phyloP scores from a whole-genome alignment of 53 echinoderm and acorn worm genomes.

The Pentamera pediparva region DNA sequence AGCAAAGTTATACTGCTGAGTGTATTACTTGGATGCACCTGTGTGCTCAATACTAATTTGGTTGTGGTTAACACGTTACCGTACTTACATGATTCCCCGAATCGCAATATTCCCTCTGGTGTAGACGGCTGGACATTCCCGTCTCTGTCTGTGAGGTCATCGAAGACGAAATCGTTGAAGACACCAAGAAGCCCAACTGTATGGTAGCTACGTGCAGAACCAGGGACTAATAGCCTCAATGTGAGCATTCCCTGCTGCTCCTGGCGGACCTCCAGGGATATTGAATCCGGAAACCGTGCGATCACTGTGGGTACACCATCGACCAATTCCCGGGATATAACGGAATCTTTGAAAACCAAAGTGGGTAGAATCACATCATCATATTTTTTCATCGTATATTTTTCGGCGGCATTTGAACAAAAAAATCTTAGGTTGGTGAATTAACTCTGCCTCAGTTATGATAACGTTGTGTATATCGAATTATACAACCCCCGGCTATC shows the following conservation, averaged over 20 bases:
- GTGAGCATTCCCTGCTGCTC: background rate
- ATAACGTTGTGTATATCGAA: no score
- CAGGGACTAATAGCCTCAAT: background rate
- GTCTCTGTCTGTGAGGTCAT: conserved; percentile 2
- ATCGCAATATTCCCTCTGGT: background rate
- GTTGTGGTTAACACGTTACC: no score
- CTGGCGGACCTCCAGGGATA: background rate
- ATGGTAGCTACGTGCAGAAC: background rate
- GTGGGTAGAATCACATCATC: no score
- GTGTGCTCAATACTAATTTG: no score
- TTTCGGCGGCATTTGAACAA: no score
- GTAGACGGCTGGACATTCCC: background rate
- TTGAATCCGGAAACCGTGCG: background rate
- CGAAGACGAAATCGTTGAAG: background rate
- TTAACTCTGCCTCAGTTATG: no score
- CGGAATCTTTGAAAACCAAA: no score
- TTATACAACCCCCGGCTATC: no score
- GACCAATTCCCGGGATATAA: background rate
- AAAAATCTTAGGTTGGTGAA: no score
- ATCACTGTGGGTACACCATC: background rate
- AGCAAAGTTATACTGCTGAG: no score
- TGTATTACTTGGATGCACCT: no score
- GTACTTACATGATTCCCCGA: conserved; percentile 19
- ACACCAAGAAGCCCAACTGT: background rate
- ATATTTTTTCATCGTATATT: no score